phyloP scores from a whole-genome alignment of 1,140 invertebrate genomes.

The Ceratina calcarata region DNA sequence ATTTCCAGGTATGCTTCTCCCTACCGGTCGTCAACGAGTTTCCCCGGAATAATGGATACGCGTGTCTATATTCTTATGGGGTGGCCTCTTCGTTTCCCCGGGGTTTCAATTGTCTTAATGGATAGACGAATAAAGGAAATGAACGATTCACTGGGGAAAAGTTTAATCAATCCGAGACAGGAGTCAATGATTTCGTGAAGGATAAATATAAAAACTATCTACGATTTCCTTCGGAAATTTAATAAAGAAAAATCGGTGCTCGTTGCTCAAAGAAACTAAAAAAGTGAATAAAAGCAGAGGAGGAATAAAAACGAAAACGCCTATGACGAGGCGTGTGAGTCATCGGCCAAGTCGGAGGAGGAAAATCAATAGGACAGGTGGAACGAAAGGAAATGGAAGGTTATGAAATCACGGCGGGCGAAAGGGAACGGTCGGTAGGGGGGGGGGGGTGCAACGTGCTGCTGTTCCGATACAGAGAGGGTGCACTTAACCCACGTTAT shows the following conservation, averaged over 20 bases:
- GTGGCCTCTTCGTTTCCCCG: neutral
- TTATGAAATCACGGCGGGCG: conserved; percentile 34
- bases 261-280: neutral
- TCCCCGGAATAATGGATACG: no score
- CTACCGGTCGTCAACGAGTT: neutral
- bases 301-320: neutral
- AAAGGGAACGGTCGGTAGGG: neutral
- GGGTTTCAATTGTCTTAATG: conserved; percentile 3
- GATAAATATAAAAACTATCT: no score
- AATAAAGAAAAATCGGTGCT: no score
- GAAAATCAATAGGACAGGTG: conserved; percentile 20
- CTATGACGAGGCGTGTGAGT: neutral
- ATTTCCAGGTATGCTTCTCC: neutral
- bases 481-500: conserved; percentile 52
- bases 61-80: neutral
- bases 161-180: neutral
- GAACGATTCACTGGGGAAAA: neutral
- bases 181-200: no score
- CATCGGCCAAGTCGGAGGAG: neutral
- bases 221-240: no score
- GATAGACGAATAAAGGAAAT: neutral
- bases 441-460: conserved; percentile 7
- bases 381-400: conserved; percentile 24
- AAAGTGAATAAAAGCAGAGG: neutral
- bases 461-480: conserved; percentile 25